phyloP scores from a whole-genome alignment of 2,113 vertebrate species.

The Acinonyx jubatus region DNA sequence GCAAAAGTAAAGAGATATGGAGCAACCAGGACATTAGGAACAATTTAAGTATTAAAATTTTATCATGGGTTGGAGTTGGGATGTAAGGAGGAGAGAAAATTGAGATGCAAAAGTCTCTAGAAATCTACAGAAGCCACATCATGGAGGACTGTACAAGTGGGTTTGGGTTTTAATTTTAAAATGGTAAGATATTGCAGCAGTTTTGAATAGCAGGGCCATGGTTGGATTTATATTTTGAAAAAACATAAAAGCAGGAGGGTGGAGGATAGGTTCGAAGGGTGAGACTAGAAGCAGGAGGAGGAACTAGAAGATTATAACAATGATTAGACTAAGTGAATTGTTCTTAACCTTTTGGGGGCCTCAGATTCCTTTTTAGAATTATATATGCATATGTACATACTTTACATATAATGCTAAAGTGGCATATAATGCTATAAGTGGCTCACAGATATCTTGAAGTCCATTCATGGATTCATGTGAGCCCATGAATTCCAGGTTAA shows the following conservation, averaged over 20 bases:
- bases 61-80: neutral
- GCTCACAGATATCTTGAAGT: neutral
- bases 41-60: neutral
- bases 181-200: neutral
- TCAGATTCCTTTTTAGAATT: neutral
- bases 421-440: neutral
- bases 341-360: neutral
- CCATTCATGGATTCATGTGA: neutral
- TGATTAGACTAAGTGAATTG: neutral
- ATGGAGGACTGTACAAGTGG: neutral
- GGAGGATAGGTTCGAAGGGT: neutral
- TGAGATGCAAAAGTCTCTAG: neutral
- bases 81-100: neutral
- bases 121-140: neutral
- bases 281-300: neutral
- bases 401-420: neutral
- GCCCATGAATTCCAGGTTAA: neutral
- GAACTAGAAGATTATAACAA: neutral
- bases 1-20: neutral
- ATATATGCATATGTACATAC: neutral
- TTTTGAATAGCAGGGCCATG: neutral
- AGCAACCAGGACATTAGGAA: neutral
- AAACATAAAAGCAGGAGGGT: neutral
- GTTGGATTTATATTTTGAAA: neutral
- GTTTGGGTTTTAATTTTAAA: constrained; percentile 16